A percentile compares a stretch with the other conserved stretches of the same genome.
phyloP scores from a whole-genome alignment of 2,113 vertebrate genomes.

The Hyla sarda region DNA sequence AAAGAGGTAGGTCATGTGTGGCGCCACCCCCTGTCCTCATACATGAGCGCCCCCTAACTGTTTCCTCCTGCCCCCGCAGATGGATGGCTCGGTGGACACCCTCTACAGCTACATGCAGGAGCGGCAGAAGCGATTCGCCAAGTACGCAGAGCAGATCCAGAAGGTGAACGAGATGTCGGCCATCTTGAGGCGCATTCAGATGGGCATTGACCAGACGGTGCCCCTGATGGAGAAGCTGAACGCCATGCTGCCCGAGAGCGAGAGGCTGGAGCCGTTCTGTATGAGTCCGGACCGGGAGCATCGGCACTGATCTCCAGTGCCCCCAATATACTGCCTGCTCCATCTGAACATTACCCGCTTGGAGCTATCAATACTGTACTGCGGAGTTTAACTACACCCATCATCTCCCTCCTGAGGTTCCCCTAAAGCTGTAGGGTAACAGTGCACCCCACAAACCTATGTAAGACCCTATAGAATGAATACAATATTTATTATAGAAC shows the following conservation, averaged over 20 bases:
- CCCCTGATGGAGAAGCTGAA: conserved; percentile 96
- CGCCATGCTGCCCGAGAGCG: conserved; percentile 89
- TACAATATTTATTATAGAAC: background rate
- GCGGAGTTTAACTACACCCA: background rate
- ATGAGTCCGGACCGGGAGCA: conserved; percentile 85
- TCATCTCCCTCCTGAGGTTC: background rate
- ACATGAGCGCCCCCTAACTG: background rate
- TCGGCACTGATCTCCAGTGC: conserved; percentile 62
- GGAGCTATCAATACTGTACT: background rate
- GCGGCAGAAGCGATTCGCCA: conserved; percentile 95
- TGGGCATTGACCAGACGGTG: conserved; percentile 96
- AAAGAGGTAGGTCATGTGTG: conserved; percentile 82
- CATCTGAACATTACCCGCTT: background rate
- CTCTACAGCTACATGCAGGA: conserved; percentile 97
- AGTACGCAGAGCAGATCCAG: conserved; percentile 98
- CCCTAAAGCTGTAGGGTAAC: too few relatives aligned
- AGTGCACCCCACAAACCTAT: too few relatives aligned
- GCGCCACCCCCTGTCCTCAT: background rate
- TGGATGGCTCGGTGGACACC: conserved; percentile 93
- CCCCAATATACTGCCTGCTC: background rate
- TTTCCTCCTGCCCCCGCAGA: conserved; percentile 70
- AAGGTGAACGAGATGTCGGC: conserved; percentile 99
- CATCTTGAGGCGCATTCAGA: conserved; percentile 94
- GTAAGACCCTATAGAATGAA: background rate
- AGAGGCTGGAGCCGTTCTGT: conserved; percentile 93